phyloP scores from a whole-genome alignment of 2,888 invertebrate species.

The Agrotis segetum region DNA sequence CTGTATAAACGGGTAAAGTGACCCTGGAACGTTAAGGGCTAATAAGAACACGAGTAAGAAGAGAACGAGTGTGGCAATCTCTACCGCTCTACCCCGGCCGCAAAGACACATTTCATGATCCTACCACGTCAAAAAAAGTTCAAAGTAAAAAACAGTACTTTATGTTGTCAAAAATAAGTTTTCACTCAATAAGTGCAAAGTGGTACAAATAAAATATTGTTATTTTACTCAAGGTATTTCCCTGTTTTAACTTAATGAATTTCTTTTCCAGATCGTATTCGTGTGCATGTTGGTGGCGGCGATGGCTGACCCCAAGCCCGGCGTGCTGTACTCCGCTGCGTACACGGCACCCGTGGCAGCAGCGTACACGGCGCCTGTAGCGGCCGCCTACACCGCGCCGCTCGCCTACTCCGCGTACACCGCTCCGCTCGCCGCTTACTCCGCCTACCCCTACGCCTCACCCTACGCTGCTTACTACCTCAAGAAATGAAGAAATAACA shows the following conservation, averaged over 20 bases:
- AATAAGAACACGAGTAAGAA: too few relatives aligned
- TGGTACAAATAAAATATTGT: too few relatives aligned
- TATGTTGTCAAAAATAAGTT: not conserved
- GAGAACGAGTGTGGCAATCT: too few relatives aligned
- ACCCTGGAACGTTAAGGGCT: too few relatives aligned
- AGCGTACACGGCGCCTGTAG: constrained; percentile 76
- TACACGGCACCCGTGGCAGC: constrained; percentile 76
- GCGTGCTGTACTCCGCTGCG: constrained; percentile 69
- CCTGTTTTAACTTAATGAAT: constrained; percentile 35
- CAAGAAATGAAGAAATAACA: constrained; percentile 44
- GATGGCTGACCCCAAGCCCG: constrained; percentile 69
- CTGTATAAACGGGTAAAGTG: too few relatives aligned
- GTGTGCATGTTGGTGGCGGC: constrained; percentile 87
- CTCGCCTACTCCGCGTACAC: constrained; percentile 78
- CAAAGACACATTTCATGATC: too few relatives aligned
- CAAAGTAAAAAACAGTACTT: not conserved
- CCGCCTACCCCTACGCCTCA: constrained; percentile 73
- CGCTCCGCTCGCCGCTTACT: constrained; percentile 73
- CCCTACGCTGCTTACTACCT: constrained; percentile 73
- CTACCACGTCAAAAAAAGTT: too few relatives aligned
- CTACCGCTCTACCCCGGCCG: too few relatives aligned
- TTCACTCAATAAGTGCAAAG: too few relatives aligned
- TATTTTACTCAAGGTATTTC: constrained; percentile 69
- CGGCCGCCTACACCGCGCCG: constrained; percentile 85
- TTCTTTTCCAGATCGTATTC: constrained; percentile 82